Evolutionary conservation across 2,888 invertebrate species (phyloP), one percentile per base, ranked within the genome.

Genomic region (Campaea margaritaria): DNA sequence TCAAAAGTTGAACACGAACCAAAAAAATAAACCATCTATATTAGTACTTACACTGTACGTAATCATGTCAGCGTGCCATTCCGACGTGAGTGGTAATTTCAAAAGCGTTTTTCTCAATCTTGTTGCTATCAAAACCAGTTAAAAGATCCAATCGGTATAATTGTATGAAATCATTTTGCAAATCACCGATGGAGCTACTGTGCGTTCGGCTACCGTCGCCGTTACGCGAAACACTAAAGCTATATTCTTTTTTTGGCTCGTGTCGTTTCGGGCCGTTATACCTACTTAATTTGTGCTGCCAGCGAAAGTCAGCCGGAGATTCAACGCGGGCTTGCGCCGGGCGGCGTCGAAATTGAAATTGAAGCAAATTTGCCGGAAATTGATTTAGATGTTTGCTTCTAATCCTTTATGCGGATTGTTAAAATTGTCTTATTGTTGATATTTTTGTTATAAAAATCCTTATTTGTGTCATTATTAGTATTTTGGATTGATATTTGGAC

Each of bases 171-270:
- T 72, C 70, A 73, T 70, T 72, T 73, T 68, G 69, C 73, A 70
- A 70, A 73, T 73, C 70, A 72, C 70, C 68, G 64, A 63, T 63
- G 50, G 52, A 58, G 65, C 65, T 65, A 60, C 64, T 59, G 64
- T 60, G 55, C 47, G 47, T 28, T 48, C 52, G 62, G 89, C 91
- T 90, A 89, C 90, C 80, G 89, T 78, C 76, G 86, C 91, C 90
- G 91, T 91, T 91, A 91, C 91, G 90, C 90, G 89, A 85, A 88
- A 84, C 86, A 83, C 83, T 79, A 84, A 87, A 81, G 78, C 75
- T 73, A 74, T 73, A 77, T 78, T 82, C 82, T 83, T 82, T 89
- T 89, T 91, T 89, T 87, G 89, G 90, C 90, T 83, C 89, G 91
- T 89, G 90, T 87, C 85, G 83, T 81, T 83, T 74, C 74, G 81